Base-by-base conservation (phyloP, 2,797 vertebrate species). In the Aythya fuligula region DNA sequence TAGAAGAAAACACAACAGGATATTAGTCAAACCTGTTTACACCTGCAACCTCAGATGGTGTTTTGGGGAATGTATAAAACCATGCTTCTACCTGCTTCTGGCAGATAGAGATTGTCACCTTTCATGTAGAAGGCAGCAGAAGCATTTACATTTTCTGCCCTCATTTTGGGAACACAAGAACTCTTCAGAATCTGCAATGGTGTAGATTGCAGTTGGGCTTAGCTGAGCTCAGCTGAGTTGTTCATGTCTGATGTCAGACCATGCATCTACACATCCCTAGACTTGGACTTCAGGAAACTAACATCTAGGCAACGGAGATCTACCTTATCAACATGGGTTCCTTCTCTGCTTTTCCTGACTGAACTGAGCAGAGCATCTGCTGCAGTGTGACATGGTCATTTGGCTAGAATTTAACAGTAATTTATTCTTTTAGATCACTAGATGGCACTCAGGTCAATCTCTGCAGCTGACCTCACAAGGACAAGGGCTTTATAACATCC, bases 351-450 rank as follows among this genome's bases (percentile, higher is more conserved):
- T 77, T 39, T 77, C 41, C 21, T 78, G 45, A 25, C 39, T 39
- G 36, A 54, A 45, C 45, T 7, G 25, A 32, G 19, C 57, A 85
- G 36, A 65, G 18, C 32, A 65, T 57, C 66, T 91, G n/a, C 62
- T 66, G 38, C 57, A 65, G 45, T 10, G 22, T 81, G 45, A 11
- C 28, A 28, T 36, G 36, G 71, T 61, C 56, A 20, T 69, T 70
- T 61, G 80, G 57, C 28, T 73, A 20, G 47, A 77, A 69, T 27
- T 51, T 51, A 45, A 22, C 11, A 24, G n/a, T 60, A 65, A 39
- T 81, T 90, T 80, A 64, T 69, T 49, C 27, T 34, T 80, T 81
- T 54, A 80, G 47, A 77, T 88, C 84, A 85, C 71, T 85, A 91
- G 75, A 41, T 87, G 79, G 54, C 84, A 61, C 32, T 32, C 9